phyloP scores from a whole-genome alignment of 2,797 vertebrate genomes.

The Miichthys miiuy region DNA sequence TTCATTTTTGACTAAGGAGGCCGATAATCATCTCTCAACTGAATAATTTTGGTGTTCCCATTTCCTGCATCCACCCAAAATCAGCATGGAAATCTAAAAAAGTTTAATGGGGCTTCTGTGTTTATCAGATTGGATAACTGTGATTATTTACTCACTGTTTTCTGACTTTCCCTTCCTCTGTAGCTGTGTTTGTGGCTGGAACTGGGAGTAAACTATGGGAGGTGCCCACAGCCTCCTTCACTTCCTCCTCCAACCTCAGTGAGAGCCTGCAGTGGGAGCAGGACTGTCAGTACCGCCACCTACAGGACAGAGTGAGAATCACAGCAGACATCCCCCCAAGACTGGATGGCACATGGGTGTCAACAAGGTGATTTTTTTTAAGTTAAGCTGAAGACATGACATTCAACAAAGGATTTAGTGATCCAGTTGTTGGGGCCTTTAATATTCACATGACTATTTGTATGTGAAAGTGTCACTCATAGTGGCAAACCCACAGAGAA shows the following conservation, averaged over 20 bases:
- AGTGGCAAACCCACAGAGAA: not conserved
- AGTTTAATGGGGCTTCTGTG: constrained; percentile 20
- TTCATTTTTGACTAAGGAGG: constrained; percentile 33
- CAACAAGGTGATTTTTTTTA: constrained; percentile 84
- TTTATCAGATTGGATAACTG: constrained; percentile 40
- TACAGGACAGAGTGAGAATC: constrained; percentile 82
- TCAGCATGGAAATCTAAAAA: constrained; percentile 33
- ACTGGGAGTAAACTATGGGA: constrained; percentile 85
- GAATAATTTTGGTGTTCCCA: constrained; percentile 19
- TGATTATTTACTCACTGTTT: constrained; percentile 36
- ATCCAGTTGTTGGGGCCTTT: not conserved
- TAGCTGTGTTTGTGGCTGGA: constrained; percentile 78
- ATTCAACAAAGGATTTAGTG: not conserved
- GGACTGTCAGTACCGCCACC: constrained; percentile 86
- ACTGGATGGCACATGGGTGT: constrained; percentile 91
- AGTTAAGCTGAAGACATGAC: too few species aligned
- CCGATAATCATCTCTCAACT: constrained; percentile 37
- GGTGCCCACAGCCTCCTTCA: constrained; percentile 74
- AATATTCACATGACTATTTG: not conserved
- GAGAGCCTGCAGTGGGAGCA: constrained; percentile 83
- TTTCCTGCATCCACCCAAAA: constrained; percentile 12
- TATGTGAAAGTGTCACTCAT: not conserved
- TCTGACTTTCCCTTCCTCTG: constrained; percentile 42
- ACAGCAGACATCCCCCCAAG: constrained; percentile 85
- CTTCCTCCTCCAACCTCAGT: constrained; percentile 61